Percentiles rank a stretch among this genome's conserved stretches.
Evolutionary conservation across 2,113 vertebrate genomes (phyloP).

Genomic region (Buteo buteo): DNA sequence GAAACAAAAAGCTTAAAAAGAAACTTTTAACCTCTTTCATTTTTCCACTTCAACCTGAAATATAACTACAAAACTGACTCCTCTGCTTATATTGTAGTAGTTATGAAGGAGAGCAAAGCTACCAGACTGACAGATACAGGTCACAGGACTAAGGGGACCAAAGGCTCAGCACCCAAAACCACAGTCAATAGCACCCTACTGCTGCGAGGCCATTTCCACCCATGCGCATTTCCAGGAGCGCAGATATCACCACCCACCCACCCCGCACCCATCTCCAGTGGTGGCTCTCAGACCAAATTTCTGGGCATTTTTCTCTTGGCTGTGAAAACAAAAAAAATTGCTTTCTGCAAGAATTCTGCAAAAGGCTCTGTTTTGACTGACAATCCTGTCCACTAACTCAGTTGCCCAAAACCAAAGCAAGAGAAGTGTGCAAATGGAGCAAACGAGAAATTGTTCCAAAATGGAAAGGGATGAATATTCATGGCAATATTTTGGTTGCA

Average conservation of each 20-base stretch:
- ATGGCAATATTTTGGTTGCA: neutral
- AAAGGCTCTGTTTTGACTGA: neutral
- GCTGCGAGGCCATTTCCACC: neutral
- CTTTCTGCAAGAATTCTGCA: neutral
- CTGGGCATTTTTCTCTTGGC: neutral
- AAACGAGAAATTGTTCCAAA: neutral
- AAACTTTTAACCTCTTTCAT: neutral
- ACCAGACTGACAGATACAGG: neutral
- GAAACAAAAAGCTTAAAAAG: neutral
- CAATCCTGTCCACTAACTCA: neutral
- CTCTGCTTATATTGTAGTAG: neutral
- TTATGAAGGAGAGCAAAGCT: neutral
- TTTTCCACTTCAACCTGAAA: neutral
- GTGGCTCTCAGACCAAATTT: neutral
- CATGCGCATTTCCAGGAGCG: neutral
- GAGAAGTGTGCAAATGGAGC: neutral
- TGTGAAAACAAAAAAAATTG: neutral
- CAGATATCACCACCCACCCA: neutral
- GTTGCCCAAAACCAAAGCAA: neutral
- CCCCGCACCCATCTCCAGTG: neutral
- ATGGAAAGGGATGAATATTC: neutral
- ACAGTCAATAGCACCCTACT: neutral
- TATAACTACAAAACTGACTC: neutral
- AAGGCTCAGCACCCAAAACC: fast-evolving
- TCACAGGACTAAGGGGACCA: neutral